Evolutionary conservation across 2,888 invertebrate genomes (phyloP), one percentile per base, ranked within the genome.

Genomic region (Chrysolina americana): DNA sequence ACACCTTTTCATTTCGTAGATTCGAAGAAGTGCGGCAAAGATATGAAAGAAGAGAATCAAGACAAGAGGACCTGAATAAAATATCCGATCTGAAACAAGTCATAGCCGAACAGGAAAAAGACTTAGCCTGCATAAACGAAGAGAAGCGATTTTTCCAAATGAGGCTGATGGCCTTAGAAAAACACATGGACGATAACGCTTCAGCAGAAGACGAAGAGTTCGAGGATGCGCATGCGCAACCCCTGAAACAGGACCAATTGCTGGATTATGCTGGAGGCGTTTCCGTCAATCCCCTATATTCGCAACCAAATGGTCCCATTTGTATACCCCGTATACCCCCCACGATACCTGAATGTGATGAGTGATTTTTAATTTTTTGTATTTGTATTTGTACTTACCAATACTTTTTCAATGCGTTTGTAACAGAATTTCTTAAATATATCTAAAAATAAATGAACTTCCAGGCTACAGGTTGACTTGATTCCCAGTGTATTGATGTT

Each of bases 11-110:
- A 21, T 10, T 48, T 59, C 63, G 21, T 62, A 91, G 91, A 78
- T 91, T 91, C 79, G 91, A 91, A 82, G 91, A 91, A 85, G 91
- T 91, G 83, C 88, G 91, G 72, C 88, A 89, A 86, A 88, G 91
- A 23, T 91, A 91, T 75, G 91, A 91, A 83, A 85, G 90, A 59
- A 87, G 91, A 13, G 91, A 91, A 83, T 91, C 91, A 1, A 87
- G 90, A 1, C 87, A 89, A 11, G 91, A 91, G 85, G 91, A 91
- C 82, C 79, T 91, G 41, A 89, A 89, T 71, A 88, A 89, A 79
- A 91, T 91, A 63, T 86, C 89, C 9, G 91, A 91, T 76, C 82
- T 91, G 65, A 88, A 89, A 44, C 89, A 89, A 79, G 88, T 90
- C n/a, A 89, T 91, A 68, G 90, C 90, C 41, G 90, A 91, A 73